These are phyloP conservation scores for Platyura marginata DNA, from an alignment of 1,140 invertebrate genomes.

Conservation along the genomic window DNA sequence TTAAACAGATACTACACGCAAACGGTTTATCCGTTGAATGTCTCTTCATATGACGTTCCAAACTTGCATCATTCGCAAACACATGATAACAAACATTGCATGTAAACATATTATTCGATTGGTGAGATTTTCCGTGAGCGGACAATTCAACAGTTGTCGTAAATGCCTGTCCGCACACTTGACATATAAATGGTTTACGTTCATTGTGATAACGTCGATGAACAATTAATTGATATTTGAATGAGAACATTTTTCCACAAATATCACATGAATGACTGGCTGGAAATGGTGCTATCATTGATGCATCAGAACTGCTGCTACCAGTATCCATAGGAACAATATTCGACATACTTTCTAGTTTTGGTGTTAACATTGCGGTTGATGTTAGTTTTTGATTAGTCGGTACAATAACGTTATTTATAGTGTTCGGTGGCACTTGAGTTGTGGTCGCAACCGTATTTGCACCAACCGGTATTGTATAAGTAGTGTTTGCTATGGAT, in stretches of 20 bases:
- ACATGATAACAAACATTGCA: constrained; percentile 55
- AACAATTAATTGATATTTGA: constrained; percentile 63
- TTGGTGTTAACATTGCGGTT: constrained; percentile 26
- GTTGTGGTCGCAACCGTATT: constrained; percentile 4
- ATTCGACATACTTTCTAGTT: constrained; percentile 34
- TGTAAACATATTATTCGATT: constrained; percentile 50
- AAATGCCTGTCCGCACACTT: constrained; percentile 66
- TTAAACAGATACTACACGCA: constrained; percentile 37
- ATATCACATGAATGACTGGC: constrained; percentile 60
- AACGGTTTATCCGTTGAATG: constrained; percentile 66
- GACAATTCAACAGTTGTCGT: constrained; percentile 54
- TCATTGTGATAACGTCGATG: constrained; percentile 60
- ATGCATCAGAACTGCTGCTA: constrained; percentile 25
- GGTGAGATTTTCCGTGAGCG: constrained; percentile 60
- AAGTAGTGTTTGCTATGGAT: constrained; percentile 13
- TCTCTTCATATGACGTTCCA: constrained; percentile 55
- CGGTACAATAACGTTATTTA: constrained; percentile 5
- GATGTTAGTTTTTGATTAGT: constrained; percentile 4
- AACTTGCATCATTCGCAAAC: constrained; percentile 47
- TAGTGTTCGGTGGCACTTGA: not conserved
- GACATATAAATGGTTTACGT: constrained; percentile 65
- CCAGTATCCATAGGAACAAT: constrained; percentile 26
- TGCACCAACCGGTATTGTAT: constrained; percentile 9
- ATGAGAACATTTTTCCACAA: constrained; percentile 70
- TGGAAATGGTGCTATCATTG: constrained; percentile 33